Evolutionary conservation across 2,113 vertebrate genomes (phyloP).

Genomic region (Raphicerus campestris): DNA sequence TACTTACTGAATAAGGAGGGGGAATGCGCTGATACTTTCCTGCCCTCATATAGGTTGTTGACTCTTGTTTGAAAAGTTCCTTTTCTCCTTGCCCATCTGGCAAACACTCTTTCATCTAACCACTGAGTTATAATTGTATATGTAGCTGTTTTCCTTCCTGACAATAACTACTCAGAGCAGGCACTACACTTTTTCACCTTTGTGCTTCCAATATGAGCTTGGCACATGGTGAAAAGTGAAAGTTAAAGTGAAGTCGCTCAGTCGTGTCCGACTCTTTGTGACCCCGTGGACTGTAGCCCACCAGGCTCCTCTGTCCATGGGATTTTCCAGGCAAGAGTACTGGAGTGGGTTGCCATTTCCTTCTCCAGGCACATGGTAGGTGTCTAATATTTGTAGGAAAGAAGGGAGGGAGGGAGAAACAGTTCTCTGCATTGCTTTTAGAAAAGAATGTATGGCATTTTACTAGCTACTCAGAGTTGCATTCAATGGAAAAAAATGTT

Average conservation of each 20-base stretch:
- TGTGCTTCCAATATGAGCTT: neutral
- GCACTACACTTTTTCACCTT: neutral
- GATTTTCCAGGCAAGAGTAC: no score
- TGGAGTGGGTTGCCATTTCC: no score
- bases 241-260: no score
- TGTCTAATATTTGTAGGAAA: neutral
- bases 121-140: neutral
- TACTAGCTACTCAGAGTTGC: neutral
- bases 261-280: no score
- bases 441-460: neutral
- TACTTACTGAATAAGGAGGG: neutral
- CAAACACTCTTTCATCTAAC: neutral
- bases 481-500: conserved; percentile 41
- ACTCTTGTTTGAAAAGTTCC: neutral
- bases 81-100: neutral
- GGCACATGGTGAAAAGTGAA: no score
- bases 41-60: neutral
- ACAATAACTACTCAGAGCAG: neutral
- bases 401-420: neutral
- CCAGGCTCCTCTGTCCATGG: no score
- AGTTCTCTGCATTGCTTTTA: neutral
- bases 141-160: neutral
- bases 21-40: neutral
- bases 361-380: neutral
- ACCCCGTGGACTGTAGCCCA: no score